A percentile compares a stretch with the other conserved stretches of the same genome.
These are phyloP conservation scores for Lamproptera curius DNA, from an alignment of 2,888 invertebrate species.

Conservation along the genomic window DNA sequence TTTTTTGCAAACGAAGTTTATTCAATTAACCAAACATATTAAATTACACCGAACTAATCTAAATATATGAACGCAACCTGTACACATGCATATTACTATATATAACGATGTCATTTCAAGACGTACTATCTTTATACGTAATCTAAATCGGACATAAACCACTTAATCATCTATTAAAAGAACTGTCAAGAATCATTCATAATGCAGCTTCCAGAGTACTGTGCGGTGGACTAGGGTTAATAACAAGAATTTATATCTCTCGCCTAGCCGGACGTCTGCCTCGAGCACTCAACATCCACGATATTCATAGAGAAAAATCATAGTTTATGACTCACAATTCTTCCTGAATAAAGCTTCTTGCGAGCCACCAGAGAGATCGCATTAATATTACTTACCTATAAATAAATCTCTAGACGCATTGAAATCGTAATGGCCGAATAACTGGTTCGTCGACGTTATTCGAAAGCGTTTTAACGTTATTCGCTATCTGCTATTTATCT, in stretches of 20 bases:
- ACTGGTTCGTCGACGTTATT: constrained; percentile 20
- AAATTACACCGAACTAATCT: too few species aligned
- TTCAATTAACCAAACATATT: too few species aligned
- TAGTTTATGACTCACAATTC: constrained; percentile 67
- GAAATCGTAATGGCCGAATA: constrained; percentile 35
- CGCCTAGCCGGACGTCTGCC: constrained; percentile 39
- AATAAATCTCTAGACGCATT: constrained; percentile 55
- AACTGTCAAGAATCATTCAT: constrained; percentile 1
- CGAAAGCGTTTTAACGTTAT: not conserved
- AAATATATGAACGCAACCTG: too few species aligned
- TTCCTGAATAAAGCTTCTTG: constrained; percentile 60
- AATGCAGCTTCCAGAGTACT: constrained; percentile 1
- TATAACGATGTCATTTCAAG: too few species aligned
- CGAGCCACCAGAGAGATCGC: constrained; percentile 35
- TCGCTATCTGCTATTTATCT: not conserved
- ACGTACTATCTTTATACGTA: too few species aligned
- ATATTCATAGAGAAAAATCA: constrained; percentile 69
- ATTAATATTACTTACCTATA: constrained; percentile 64
- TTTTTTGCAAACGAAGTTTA: too few species aligned
- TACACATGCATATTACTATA: too few species aligned
- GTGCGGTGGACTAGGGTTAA: constrained; percentile 21
- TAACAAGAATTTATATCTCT: constrained; percentile 41
- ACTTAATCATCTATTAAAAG: too few species aligned
- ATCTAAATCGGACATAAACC: too few species aligned
- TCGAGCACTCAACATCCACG: constrained; percentile 52